These are phyloP conservation scores for Andrena cerasifolii DNA, from an alignment of 1,140 invertebrate species.

Conservation along the genomic window DNA sequence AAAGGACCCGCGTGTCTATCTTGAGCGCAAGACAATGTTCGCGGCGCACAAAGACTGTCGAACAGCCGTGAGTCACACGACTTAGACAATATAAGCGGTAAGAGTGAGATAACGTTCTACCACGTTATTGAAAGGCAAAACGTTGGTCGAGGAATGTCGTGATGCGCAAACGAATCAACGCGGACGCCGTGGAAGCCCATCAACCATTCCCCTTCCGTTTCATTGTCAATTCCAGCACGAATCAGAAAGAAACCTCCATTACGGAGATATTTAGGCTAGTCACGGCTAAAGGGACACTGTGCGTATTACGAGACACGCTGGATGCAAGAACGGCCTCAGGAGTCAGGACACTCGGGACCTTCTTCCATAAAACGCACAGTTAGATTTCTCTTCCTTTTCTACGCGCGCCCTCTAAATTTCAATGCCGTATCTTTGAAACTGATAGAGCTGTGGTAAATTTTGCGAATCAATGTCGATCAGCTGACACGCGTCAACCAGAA, in stretches of 20 bases:
- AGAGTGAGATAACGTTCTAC: slow-evolving; percentile 1
- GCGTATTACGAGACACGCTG: background rate
- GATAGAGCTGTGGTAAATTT: too few species aligned
- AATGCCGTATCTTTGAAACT: too few species aligned
- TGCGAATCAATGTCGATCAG: too few species aligned
- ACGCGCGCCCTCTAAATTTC: too few species aligned
- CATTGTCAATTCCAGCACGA: background rate
- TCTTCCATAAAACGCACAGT: too few species aligned
- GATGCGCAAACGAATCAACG: slow-evolving; percentile 5
- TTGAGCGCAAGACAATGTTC: slow-evolving; percentile 16
- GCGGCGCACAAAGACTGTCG: background rate
- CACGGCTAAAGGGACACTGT: background rate
- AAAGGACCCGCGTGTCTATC: background rate
- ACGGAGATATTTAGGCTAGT: background rate
- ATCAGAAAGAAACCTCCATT: too few species aligned
- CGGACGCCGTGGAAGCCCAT: too few species aligned
- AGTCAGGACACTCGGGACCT: too few species aligned
- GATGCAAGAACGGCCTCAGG: too few species aligned
- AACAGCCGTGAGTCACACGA: slow-evolving; percentile 25
- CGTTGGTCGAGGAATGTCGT: background rate
- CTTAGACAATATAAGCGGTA: slow-evolving; percentile 19
- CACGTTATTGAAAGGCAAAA: slow-evolving; percentile 23
- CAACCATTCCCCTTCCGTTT: background rate
- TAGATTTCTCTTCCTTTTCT: too few species aligned
- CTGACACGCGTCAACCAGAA: too few species aligned